Conservation (phyloP, 2,888 invertebrate species). For the Conistra vaccinii region DNA sequence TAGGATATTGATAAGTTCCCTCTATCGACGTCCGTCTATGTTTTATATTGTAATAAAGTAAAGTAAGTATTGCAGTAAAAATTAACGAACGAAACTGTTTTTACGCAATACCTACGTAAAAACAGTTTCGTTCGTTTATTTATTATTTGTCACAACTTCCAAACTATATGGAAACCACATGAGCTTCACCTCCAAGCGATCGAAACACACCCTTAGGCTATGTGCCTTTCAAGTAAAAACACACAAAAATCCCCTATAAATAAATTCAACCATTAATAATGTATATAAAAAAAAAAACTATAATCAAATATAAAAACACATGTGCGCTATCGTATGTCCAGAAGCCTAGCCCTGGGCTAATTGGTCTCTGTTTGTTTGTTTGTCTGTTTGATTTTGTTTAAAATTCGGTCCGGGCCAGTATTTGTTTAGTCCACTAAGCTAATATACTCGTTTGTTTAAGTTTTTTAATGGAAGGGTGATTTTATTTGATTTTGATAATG, state of each 20-base stretch:
- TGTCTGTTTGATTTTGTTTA: slow-evolving; percentile 78
- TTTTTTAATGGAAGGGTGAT: slow-evolving; percentile 79
- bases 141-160: background rate
- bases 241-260: slow-evolving; percentile 6
- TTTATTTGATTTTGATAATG: slow-evolving; percentile 70
- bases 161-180: background rate
- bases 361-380: slow-evolving; percentile 74
- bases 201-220: slow-evolving; percentile 3
- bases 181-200: background rate
- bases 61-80: too few relatives aligned
- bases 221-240: slow-evolving; percentile 11
- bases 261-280: slow-evolving; percentile 11
- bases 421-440: slow-evolving; percentile 81
- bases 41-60: slow-evolving; percentile 1
- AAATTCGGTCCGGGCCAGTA: slow-evolving; percentile 79
- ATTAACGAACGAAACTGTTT: too few relatives aligned
- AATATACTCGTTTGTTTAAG: slow-evolving; percentile 82
- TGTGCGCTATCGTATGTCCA: slow-evolving; percentile 74
- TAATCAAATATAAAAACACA: slow-evolving; percentile 72
- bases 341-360: slow-evolving; percentile 82
- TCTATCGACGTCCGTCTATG: background rate
- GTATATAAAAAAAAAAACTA: slow-evolving; percentile 41
- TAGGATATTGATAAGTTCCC: background rate
- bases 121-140: too few relatives aligned
- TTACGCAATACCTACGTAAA: too few relatives aligned